A percentile compares a stretch with the other conserved stretches of the same genome.
Evolutionary conservation across 1,140 invertebrate genomes (phyloP).

Genomic region (Prorops nasuta): DNA sequence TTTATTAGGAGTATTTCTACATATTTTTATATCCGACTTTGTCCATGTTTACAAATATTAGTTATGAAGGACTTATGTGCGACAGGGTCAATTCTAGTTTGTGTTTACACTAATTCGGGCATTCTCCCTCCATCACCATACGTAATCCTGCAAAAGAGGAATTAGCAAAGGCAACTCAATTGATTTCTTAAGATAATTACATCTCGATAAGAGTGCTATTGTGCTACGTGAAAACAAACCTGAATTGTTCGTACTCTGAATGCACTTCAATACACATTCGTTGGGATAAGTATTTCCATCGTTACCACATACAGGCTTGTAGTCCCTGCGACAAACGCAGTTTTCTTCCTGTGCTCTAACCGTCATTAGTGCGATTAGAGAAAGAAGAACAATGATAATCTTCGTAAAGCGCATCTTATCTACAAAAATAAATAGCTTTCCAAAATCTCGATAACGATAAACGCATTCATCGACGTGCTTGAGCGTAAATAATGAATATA

Average conservation of each 20-base stretch:
- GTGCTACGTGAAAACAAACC: too few species aligned
- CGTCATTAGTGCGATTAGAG: background rate
- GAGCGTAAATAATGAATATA: too few species aligned
- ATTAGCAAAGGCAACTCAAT: background rate
- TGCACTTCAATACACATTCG: constrained; percentile 52
- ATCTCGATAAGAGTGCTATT: background rate
- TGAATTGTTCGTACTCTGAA: background rate
- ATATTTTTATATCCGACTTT: too few species aligned
- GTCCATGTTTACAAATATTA: too few species aligned
- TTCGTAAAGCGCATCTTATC: background rate
- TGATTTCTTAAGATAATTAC: background rate
- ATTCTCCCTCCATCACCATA: background rate
- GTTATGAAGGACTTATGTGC: background rate
- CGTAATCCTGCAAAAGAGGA: constrained; percentile 8
- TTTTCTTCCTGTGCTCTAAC: background rate
- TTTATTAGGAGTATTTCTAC: too few species aligned
- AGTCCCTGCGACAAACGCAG: constrained; percentile 55
- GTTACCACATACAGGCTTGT: constrained; percentile 55
- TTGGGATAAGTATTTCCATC: constrained; percentile 56
- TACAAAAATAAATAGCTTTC: too few species aligned
- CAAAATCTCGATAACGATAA: too few species aligned
- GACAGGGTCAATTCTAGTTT: background rate
- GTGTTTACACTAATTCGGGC: background rate
- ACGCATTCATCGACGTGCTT: too few species aligned
- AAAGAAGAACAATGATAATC: background rate